Conservation (phyloP, 2,797 vertebrate genomes). For the Malacoraja senta region DNA sequence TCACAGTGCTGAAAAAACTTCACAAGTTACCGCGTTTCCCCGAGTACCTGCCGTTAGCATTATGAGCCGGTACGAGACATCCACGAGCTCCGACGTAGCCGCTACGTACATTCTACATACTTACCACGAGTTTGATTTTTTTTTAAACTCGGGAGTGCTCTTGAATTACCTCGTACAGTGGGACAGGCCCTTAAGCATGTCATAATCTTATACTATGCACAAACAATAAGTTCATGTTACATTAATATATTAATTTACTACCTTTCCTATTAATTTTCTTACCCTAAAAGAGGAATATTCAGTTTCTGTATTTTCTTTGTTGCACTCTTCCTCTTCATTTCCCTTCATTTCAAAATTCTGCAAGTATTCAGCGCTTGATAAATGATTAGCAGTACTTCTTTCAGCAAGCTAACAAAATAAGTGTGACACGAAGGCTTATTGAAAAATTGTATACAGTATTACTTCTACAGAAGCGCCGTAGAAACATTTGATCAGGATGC, state of each 20-base stretch:
- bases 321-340: not conserved
- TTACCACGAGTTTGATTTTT: too few species aligned
- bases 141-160: too few species aligned
- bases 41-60: too few species aligned
- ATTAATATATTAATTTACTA: not conserved
- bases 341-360: not conserved
- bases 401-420: not conserved
- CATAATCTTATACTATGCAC: not conserved
- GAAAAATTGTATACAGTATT: not conserved
- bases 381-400: not conserved
- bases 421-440: not conserved
- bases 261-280: not conserved
- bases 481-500: too few species aligned
- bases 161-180: too few species aligned
- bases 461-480: not conserved
- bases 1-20: too few species aligned
- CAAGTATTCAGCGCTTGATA: not conserved
- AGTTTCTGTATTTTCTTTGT: not conserved
- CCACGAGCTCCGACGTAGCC: too few species aligned
- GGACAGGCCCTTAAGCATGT: too few species aligned
- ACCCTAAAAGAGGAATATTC: slow-evolving; percentile 9
- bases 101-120: too few species aligned
- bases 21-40: too few species aligned
- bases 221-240: not conserved
- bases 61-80: too few species aligned